A percentile compares a stretch with the other conserved stretches of the same genome.
Conservation (phyloP, 2,113 vertebrate species). For the Dicrurus megarhynchus region DNA sequence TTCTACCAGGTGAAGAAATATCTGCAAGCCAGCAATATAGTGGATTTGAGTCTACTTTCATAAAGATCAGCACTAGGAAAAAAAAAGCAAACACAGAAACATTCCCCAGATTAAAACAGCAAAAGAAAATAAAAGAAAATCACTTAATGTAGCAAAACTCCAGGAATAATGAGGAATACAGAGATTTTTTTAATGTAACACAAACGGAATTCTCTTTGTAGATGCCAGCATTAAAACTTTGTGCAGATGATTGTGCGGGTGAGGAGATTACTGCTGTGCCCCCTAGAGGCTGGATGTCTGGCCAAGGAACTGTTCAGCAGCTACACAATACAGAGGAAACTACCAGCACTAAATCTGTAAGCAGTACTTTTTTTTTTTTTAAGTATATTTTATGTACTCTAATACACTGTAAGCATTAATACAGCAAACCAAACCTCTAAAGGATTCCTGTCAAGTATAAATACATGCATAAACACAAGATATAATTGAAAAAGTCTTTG, state of each 20-base stretch:
- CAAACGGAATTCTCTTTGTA: background rate
- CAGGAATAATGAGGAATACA: background rate
- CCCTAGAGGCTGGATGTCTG: slow-evolving; percentile 23
- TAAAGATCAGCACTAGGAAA: background rate
- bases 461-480: slow-evolving; percentile 35
- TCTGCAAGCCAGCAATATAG: background rate
- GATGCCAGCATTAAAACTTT: background rate
- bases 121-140: background rate
- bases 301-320: background rate
- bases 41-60: background rate
- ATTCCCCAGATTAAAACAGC: background rate
- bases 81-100: background rate
- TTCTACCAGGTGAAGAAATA: background rate
- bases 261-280: background rate
- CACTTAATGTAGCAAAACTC: background rate
- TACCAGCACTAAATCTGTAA: background rate
- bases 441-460: slow-evolving; percentile 50
- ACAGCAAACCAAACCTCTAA: slow-evolving; percentile 32
- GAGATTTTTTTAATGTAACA: background rate
- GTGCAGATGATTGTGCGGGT: background rate
- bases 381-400: background rate
- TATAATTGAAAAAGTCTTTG: slow-evolving; percentile 43
- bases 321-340: background rate
- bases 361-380: background rate
- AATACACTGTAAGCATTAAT: slow-evolving; percentile 21